Evolutionary conservation across 2,888 invertebrate species (phyloP).

Genomic region (Cataglyphis albicans): DNA sequence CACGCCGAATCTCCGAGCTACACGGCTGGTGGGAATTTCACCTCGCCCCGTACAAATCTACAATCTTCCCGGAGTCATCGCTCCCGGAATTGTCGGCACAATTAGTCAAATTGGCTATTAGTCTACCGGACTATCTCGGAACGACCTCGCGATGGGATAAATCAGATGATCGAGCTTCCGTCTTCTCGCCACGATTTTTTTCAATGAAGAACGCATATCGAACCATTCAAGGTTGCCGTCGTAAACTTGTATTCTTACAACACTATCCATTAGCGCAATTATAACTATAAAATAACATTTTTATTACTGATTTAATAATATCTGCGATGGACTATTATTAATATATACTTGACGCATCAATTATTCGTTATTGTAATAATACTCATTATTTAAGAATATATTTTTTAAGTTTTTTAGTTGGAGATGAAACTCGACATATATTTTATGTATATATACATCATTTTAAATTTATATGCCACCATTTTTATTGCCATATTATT

Average conservation of each 20-base stretch:
- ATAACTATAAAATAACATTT: neutral
- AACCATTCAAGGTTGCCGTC: neutral
- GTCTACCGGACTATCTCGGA: neutral
- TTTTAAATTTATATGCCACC: neutral
- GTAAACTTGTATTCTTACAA: neutral
- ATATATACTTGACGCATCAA: neutral
- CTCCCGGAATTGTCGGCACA: slow-evolving; percentile 77
- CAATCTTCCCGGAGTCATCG: slow-evolving; percentile 78
- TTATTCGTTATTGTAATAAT: slow-evolving; percentile 18
- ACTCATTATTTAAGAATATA: neutral
- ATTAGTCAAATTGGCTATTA: slow-evolving; percentile 77
- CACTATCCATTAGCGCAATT: slow-evolving; percentile 6
- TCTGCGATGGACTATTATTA: neutral
- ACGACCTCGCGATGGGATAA: neutral
- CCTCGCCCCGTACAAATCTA: slow-evolving; percentile 79
- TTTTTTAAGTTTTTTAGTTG: neutral
- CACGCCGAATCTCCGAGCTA: slow-evolving; percentile 75
- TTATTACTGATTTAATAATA: neutral
- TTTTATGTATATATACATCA: neutral
- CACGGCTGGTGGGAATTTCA: slow-evolving; percentile 63
- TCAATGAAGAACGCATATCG: neutral
- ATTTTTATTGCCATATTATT: slow-evolving; percentile 9
- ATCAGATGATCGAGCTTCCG: slow-evolving; percentile 8
- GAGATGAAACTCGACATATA: neutral
- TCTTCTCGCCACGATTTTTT: neutral